A percentile compares a stretch with the other conserved stretches of the same genome.
These are phyloP conservation scores for Steinernema khuongi DNA, from an alignment of 1,140 invertebrate species.

Conservation along the genomic window DNA sequence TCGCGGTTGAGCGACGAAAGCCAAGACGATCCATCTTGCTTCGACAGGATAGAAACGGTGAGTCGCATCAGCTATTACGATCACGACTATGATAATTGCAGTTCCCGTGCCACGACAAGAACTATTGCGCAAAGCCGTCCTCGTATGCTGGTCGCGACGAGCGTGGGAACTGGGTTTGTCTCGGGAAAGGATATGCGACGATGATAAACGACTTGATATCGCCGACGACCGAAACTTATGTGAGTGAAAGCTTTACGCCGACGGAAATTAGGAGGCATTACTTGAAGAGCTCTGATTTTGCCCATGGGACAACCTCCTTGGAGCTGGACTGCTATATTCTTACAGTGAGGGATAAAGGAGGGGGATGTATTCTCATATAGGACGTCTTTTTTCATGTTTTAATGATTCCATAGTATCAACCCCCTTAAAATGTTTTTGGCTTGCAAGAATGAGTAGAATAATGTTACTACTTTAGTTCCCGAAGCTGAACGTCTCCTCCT, in stretches of 20 bases:
- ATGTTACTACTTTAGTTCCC: constrained; percentile 8
- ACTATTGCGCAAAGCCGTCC: neutral
- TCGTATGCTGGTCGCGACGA: neutral
- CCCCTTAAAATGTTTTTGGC: neutral
- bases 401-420: too few relatives aligned
- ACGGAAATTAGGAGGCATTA: too few relatives aligned
- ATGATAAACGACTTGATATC: neutral
- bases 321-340: too few relatives aligned
- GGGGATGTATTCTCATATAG: too few relatives aligned
- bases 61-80: neutral
- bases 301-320: too few relatives aligned
- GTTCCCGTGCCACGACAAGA: neutral
- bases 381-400: too few relatives aligned
- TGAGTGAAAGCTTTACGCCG: too few relatives aligned
- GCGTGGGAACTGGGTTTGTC: neutral
- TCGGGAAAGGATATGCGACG: neutral
- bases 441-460: neutral
- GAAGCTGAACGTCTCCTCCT: neutral
- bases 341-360: too few relatives aligned
- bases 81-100: neutral
- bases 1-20: neutral
- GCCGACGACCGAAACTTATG: neutral
- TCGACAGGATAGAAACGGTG: neutral
- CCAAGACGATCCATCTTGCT: neutral
- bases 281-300: too few relatives aligned